phyloP scores from a whole-genome alignment of 2,113 vertebrate genomes.

The Chionomys nivalis region DNA sequence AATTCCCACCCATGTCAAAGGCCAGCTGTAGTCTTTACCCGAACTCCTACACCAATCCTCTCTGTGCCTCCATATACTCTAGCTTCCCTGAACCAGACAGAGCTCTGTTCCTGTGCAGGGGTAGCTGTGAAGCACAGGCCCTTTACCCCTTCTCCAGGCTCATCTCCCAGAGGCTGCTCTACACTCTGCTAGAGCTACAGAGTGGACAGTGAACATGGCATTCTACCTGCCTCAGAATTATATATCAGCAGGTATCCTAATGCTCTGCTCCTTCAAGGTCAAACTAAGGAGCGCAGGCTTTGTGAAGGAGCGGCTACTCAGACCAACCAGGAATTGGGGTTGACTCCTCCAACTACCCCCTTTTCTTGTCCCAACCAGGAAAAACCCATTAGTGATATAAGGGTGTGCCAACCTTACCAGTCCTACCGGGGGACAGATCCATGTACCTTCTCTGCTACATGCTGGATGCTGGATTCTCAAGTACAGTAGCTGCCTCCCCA shows the following conservation, averaged over 20 bases:
- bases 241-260: neutral
- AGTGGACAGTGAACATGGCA: no score
- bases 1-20: neutral
- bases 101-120: neutral
- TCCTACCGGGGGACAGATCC: neutral
- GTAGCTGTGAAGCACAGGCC: neutral
- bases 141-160: neutral
- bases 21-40: neutral
- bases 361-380: neutral
- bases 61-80: accelerated
- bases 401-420: neutral
- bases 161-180: neutral
- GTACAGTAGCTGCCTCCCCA: neutral
- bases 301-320: neutral
- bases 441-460: neutral
- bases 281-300: neutral
- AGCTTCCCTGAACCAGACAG: neutral
- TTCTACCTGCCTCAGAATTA: neutral
- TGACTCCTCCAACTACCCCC: neutral
- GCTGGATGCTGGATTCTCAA: neutral
- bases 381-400: neutral
- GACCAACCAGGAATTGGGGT: neutral
- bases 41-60: no score
- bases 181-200: neutral
- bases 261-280: neutral